Evolutionary conservation across 1,140 invertebrate species (phyloP).

Genomic region (Cotesia vestalis): DNA sequence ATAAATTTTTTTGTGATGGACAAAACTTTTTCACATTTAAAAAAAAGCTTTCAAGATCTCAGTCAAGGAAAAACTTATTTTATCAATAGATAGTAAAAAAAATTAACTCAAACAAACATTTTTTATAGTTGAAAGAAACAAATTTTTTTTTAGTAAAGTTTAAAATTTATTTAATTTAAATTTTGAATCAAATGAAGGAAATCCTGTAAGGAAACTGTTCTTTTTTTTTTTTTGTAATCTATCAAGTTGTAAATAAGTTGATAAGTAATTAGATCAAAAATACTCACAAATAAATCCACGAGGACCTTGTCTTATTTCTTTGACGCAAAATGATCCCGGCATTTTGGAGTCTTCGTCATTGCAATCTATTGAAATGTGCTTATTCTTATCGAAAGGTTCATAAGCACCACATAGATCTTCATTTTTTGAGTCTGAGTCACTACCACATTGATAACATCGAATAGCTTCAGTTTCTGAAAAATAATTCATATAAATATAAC

Average conservation of each 20-base stretch:
- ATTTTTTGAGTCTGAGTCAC: constrained; percentile 76
- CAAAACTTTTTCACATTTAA: no score
- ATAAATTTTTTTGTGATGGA: no score
- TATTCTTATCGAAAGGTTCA: constrained; percentile 78
- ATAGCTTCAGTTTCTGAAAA: constrained; percentile 71
- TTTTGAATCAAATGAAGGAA: no score
- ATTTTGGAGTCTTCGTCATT: constrained; percentile 88
- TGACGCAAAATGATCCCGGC: constrained; percentile 94
- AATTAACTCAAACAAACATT: no score
- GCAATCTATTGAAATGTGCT: constrained; percentile 87
- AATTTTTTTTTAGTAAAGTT: no score
- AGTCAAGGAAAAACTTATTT: no score
- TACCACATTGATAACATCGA: constrained; percentile 89
- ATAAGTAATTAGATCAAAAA: constrained; percentile 12
- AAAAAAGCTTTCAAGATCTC: no score
- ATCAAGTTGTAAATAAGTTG: background rate
- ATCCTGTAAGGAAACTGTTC: no score
- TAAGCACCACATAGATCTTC: constrained; percentile 88
- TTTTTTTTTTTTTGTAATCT: no score
- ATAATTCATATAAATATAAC: constrained; percentile 22
- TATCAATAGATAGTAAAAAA: no score
- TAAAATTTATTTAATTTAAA: no score
- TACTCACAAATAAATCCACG: constrained; percentile 90
- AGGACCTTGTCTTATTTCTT: constrained; percentile 87
- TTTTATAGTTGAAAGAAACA: no score